These are phyloP conservation scores for Fregata magnificens DNA, from an alignment of 2,113 vertebrate genomes.

Conservation along the genomic window DNA sequence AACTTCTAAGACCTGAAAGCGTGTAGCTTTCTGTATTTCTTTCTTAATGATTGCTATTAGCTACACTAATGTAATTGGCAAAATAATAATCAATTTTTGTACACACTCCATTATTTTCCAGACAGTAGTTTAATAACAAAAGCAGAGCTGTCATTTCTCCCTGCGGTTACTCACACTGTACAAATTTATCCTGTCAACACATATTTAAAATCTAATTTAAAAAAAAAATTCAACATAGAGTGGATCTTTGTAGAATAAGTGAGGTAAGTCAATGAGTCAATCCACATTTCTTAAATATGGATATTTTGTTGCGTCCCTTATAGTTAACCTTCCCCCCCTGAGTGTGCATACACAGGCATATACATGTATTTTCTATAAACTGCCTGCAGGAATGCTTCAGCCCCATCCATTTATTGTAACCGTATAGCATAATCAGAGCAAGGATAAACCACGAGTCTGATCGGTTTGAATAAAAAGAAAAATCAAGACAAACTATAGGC, in stretches of 20 bases:
- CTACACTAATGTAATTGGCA: conserved; percentile 66
- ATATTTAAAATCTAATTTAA: conserved; percentile 75
- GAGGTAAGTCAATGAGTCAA: conserved; percentile 54
- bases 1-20: conserved; percentile 47
- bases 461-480: neutral
- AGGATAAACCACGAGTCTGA: neutral
- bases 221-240: conserved; percentile 30
- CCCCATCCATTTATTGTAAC: neutral
- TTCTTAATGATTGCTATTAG: conserved; percentile 65
- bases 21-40: conserved; percentile 20
- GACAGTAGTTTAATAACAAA: conserved; percentile 73
- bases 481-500: neutral
- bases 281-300: conserved; percentile 8
- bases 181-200: conserved; percentile 74
- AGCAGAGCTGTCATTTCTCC: conserved; percentile 69
- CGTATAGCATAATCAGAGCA: neutral
- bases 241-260: conserved; percentile 50
- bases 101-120: conserved; percentile 70
- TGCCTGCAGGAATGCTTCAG: neutral
- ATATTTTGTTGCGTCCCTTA: conserved; percentile 6
- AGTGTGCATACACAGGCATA: neutral
- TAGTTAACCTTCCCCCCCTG: neutral
- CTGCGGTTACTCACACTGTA: conserved; percentile 58
- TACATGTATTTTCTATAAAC: neutral
- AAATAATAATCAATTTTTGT: conserved; percentile 74